phyloP scores from a whole-genome alignment of 2,113 vertebrate genomes.

The Macquaria australasica region DNA sequence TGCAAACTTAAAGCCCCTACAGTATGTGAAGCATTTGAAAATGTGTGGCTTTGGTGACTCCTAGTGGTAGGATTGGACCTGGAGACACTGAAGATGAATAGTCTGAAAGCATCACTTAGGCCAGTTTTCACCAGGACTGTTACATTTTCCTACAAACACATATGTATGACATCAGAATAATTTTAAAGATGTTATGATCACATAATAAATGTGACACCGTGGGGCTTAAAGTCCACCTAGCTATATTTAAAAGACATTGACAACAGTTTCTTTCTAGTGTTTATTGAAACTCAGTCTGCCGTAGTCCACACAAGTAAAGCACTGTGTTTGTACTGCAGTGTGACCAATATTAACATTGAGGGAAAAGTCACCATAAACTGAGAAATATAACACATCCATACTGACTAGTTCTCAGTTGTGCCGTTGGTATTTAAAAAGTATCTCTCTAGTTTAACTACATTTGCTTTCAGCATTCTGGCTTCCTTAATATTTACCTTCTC shows the following conservation, averaged over 20 bases:
- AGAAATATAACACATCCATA: constrained; percentile 77
- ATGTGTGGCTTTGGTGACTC: constrained; percentile 11
- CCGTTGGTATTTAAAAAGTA: constrained; percentile 33
- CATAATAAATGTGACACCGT: background rate
- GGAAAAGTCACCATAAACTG: constrained; percentile 60
- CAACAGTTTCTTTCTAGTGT: background rate
- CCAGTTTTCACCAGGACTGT: background rate
- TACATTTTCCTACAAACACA: background rate
- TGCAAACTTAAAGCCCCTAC: background rate
- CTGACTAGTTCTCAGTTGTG: constrained; percentile 44
- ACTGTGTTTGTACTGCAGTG: constrained; percentile 35
- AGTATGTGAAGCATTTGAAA: background rate
- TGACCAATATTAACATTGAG: constrained; percentile 45
- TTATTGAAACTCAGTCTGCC: background rate
- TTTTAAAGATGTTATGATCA: background rate
- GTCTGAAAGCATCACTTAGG: background rate
- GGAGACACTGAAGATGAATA: background rate
- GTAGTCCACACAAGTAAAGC: constrained; percentile 17
- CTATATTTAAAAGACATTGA: background rate
- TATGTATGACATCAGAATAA: background rate
- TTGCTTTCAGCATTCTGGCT: constrained; percentile 4
- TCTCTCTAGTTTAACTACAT: constrained; percentile 20
- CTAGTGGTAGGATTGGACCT: background rate
- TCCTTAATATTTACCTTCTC: constrained; percentile 16
- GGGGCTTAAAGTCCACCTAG: background rate